phyloP scores from a whole-genome alignment of 2,797 vertebrate species.

The Chiloscyllium punctatum region DNA sequence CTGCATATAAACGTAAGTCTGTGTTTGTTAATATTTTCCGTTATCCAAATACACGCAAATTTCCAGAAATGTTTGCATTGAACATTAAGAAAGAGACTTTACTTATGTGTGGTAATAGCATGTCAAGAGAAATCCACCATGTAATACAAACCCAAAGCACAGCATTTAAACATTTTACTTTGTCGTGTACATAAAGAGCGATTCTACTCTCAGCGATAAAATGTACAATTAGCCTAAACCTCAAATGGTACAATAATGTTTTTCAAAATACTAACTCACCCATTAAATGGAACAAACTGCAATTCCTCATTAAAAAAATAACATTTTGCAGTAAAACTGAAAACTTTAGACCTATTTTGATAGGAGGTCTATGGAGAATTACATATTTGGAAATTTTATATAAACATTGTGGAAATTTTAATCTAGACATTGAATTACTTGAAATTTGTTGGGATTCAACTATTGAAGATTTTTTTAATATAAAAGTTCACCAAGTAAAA shows the following conservation, averaged over 20 bases:
- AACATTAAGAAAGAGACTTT: neutral
- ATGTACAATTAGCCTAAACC: neutral
- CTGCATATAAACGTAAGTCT: neutral
- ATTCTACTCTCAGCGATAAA: neutral
- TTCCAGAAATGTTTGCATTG: neutral
- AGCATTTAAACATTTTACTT: neutral
- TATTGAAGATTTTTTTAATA: neutral
- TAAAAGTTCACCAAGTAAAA: conserved; percentile 23
- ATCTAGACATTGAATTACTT: neutral
- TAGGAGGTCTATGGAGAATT: neutral
- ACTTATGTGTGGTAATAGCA: no score
- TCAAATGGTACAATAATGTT: neutral
- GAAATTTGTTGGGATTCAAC: conserved; percentile 1
- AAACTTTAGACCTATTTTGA: neutral
- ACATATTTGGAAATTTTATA: neutral
- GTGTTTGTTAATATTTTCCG: neutral
- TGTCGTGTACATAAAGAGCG: neutral
- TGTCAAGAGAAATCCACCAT: neutral
- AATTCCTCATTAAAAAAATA: neutral
- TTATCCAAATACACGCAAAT: neutral
- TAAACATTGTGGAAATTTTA: neutral
- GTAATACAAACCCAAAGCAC: neutral
- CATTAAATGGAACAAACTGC: neutral
- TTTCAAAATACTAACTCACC: neutral
- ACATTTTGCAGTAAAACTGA: neutral